Evolutionary conservation across 2,113 vertebrate species (phyloP).

Genomic region (Corydoras sp.): DNA sequence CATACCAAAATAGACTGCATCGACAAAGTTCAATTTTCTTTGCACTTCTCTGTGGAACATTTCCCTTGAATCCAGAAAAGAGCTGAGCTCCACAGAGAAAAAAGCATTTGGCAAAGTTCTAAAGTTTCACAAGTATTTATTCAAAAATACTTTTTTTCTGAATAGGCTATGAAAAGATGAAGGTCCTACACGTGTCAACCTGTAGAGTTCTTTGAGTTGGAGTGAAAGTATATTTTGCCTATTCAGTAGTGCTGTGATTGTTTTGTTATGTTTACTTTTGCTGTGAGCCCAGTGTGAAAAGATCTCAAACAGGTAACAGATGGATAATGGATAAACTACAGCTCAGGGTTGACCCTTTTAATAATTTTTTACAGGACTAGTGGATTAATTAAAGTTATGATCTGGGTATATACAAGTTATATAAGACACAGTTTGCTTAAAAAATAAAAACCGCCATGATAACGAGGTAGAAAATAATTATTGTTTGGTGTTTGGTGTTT

Average conservation of each 20-base stretch:
- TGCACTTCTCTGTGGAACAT: slow-evolving; percentile 10
- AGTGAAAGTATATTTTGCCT: slow-evolving; percentile 35
- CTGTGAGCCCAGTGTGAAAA: slow-evolving; percentile 19
- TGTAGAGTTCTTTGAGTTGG: slow-evolving; percentile 39
- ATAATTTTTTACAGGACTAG: slow-evolving; percentile 19
- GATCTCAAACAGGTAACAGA: slow-evolving; percentile 26
- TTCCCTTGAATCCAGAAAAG: slow-evolving; percentile 11
- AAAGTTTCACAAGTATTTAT: slow-evolving; percentile 22
- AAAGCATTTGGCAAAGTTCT: not conserved
- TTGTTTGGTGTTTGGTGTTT: no score
- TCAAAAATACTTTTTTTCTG: slow-evolving; percentile 33
- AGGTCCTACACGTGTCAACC: slow-evolving; percentile 39
- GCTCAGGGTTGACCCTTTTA: slow-evolving; percentile 9
- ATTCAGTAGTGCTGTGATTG: slow-evolving; percentile 28
- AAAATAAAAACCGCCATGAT: no score
- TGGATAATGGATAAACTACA: slow-evolving; percentile 34
- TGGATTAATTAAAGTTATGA: slow-evolving; percentile 14
- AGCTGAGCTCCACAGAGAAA: not conserved
- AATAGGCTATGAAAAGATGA: slow-evolving; percentile 40
- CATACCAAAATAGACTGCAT: slow-evolving; percentile 13
- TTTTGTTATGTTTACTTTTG: slow-evolving; percentile 40
- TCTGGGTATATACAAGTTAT: not conserved
- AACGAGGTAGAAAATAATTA: no score
- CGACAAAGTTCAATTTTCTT: slow-evolving; percentile 32
- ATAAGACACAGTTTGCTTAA: not conserved